Evolutionary conservation across 1,140 invertebrate genomes (phyloP), one percentile per base, ranked within the genome.

Genomic region (Micrasema longulum): DNA sequence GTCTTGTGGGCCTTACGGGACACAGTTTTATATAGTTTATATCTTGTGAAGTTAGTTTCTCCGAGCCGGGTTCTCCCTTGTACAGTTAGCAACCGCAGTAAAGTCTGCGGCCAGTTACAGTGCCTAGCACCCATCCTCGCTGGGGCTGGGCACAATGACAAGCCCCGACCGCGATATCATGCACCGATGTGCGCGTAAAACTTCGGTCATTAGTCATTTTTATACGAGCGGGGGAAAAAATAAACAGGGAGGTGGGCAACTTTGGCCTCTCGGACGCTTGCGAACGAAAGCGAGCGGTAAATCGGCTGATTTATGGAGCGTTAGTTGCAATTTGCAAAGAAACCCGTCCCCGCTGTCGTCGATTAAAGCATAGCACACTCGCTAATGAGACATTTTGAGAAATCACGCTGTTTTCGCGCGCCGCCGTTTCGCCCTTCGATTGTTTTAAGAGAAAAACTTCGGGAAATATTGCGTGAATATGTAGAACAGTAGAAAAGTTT

Each of bases 191-290:
- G 31, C 50, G 66, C 55, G 16, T 48, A 36, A 69, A 73, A 73
- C 65, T 73, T 73, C 22, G 60, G 57, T 73, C 71, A 73, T 73
- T 73, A 73, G 71, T 73, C 71, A 73, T 73, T 69, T 73, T 73
- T 73, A 65, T 73, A 60, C 45, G 64, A 67, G 55, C n/a, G 64
- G 47, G 11, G 31, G 14, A 53, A 50, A 69, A 69, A 73, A 67
- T 60, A 48, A 31, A 55, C 45, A 65, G 31, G 41, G 50, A 10
- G 35, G 66, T 55, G 45, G 18, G 47, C 55, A 64, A 73, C 65
- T 73, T 53, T 38, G 66, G 57, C 48, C 55, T 52, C 31, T 66
- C 48, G 45, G 63, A 66, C 63, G 62, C 18, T 48, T 23, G 26
- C 60, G 62, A n/a, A 47, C 62, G 20, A 48, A 64, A 64, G 62